phyloP scores from a whole-genome alignment of 2,888 invertebrate genomes.

The Linnaemya vulpina region DNA sequence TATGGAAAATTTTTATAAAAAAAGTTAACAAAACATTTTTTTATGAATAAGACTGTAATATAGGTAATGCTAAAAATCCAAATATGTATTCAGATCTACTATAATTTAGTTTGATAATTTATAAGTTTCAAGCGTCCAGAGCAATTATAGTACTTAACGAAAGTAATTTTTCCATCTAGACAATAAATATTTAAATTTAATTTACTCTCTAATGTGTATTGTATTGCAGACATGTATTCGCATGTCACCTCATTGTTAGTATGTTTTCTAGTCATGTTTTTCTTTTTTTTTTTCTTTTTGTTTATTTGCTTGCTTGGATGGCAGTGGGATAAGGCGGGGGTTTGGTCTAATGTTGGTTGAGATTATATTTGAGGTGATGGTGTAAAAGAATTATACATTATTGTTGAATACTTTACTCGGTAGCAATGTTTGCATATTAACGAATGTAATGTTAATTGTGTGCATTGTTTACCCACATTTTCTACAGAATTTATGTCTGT shows the following conservation, averaged over 20 bases:
- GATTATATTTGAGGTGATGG: slow-evolving; percentile 26
- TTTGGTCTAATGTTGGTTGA: slow-evolving; percentile 12
- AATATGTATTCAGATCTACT: too few species aligned
- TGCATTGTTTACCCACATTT: slow-evolving; percentile 54
- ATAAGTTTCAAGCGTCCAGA: too few species aligned
- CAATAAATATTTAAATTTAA: slow-evolving; percentile 49
- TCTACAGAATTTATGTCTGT: slow-evolving; percentile 21
- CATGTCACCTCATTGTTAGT: slow-evolving; percentile 19
- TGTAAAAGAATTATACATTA: not conserved
- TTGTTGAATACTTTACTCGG: slow-evolving; percentile 37
- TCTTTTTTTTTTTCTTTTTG: not conserved
- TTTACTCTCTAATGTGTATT: slow-evolving; percentile 36
- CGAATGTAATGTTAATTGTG: slow-evolving; percentile 62
- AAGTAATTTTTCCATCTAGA: not conserved
- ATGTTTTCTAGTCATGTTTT: slow-evolving; percentile 17
- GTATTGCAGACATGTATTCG: slow-evolving; percentile 7
- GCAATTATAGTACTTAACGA: too few species aligned
- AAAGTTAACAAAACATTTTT: too few species aligned
- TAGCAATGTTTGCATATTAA: slow-evolving; percentile 64
- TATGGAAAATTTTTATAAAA: too few species aligned
- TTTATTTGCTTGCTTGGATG: not conserved
- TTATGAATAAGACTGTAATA: too few species aligned
- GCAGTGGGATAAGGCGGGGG: slow-evolving; percentile 1
- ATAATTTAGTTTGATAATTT: too few species aligned
- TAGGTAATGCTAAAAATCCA: too few species aligned